Evolutionary conservation across 1,140 invertebrate genomes (phyloP), one percentile per base, ranked within the genome.

Genomic region (Lordiphosa clarofinis): DNA sequence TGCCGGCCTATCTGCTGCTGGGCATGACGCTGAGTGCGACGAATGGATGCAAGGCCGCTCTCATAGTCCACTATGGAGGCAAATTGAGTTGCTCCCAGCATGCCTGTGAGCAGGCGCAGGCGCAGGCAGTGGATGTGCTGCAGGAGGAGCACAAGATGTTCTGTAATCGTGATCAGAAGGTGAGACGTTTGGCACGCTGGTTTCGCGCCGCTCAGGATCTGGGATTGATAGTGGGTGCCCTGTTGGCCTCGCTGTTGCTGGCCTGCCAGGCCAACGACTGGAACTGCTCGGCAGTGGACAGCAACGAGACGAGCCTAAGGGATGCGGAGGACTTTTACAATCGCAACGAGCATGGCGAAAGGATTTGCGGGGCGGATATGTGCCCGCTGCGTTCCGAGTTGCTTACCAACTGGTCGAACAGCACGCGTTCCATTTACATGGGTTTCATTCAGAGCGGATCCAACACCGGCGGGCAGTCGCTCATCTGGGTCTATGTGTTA

Each of bases 21-120:
- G 93, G 93, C 0, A 50, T 92, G 1, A 91, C 90, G 11, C 61
- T 90, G 4, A 92, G 91, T 42, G 90, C 91, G 11, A 86, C 91
- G 8, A 91, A 90, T 35, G 82, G 91, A 13, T 90, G 91, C 15
- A 90, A 92, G 54, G 90, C 91, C 0, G 90, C 92, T 0, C 90
- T 92, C 47, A 89, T 93, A 4, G 92, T 93, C 63, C 90, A 91
- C 1, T 90, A 92, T 6, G 91, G 92, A 0, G 90, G 90, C 1
- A 92, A 91, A 72, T 79, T 94, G 33, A 91, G 91, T 33, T 91
- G 91, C 62, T 90, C 92, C 1, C 87, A 88, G 57, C 66, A 82
- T 38, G 72, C 86, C 59, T 88, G 84, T 47, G 92, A 92, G 35
- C 91, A 92, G 62, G 53, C 68, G 12, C 42, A 47, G 36, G 43